These are phyloP conservation scores for Homarus americanus DNA, from an alignment of 1,140 invertebrate species.

Conservation along the genomic window DNA sequence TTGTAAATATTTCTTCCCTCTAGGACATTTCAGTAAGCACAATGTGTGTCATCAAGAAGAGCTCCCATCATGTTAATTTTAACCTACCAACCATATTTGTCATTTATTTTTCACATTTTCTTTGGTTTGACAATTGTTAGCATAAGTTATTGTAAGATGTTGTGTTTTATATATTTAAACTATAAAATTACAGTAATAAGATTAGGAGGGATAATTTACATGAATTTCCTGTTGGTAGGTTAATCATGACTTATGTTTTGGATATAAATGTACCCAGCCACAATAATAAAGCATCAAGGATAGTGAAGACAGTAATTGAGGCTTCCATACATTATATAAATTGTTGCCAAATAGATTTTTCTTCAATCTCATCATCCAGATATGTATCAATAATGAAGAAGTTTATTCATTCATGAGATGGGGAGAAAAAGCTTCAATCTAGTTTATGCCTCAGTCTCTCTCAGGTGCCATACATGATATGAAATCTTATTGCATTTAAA, in stretches of 20 bases:
- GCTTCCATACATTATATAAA: constrained; percentile 13
- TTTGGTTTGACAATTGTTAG: too few relatives aligned
- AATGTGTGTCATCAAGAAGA: too few relatives aligned
- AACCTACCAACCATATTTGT: too few relatives aligned
- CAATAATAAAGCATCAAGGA: not conserved
- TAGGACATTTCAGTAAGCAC: not conserved
- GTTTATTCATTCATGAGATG: not conserved
- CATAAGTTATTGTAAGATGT: too few relatives aligned
- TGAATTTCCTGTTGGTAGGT: not conserved
- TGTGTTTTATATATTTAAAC: too few relatives aligned
- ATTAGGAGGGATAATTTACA: too few relatives aligned
- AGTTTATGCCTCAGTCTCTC: constrained; percentile 14
- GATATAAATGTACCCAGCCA: not conserved
- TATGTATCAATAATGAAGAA: not conserved
- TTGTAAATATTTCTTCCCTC: constrained; percentile 2
- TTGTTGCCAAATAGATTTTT: constrained; percentile 14
- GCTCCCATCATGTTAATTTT: too few relatives aligned
- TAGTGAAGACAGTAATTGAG: not conserved
- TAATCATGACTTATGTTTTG: not conserved
- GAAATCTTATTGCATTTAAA: not conserved
- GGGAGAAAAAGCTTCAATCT: not conserved
- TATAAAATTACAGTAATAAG: too few relatives aligned
- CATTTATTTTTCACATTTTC: too few relatives aligned
- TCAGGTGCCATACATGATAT: constrained; percentile 37
- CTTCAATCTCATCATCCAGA: constrained; percentile 7